These are phyloP conservation scores for Lithophane socia DNA, from an alignment of 2,888 invertebrate genomes.

Conservation along the genomic window DNA sequence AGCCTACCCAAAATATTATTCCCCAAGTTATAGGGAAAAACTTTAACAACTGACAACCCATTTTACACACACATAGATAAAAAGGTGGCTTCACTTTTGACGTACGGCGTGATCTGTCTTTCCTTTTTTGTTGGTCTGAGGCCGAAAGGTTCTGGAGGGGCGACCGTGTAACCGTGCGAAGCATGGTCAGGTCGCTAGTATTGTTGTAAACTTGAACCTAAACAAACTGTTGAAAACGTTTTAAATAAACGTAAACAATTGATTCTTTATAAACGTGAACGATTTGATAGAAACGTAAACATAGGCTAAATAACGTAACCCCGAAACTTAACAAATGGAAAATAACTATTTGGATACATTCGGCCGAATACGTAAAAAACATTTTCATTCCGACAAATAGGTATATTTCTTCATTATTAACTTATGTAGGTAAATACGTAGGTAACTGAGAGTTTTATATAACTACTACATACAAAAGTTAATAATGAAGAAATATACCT, in stretches of 20 bases:
- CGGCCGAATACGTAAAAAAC: not conserved
- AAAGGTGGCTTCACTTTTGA: no score
- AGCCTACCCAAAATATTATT: no score
- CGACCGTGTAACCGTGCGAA: not conserved
- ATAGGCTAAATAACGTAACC: not conserved
- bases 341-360: not conserved
- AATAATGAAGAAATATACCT: not conserved
- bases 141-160: not conserved
- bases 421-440: no score
- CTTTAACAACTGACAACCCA: no score
- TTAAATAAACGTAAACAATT: not conserved
- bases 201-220: not conserved
- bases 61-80: no score
- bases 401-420: no score
- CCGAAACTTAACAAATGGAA: not conserved
- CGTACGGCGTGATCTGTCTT: no score
- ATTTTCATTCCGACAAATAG: no score
- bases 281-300: not conserved
- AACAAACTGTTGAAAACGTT: not conserved
- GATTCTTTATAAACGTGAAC: not conserved
- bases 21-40: no score
- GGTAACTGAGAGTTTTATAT: no score
- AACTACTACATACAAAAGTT: not conserved
- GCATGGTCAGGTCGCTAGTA: not conserved
- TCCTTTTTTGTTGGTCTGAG: no score